Base-by-base conservation (phyloP, 2,888 invertebrate species). In the Emesis furor region DNA sequence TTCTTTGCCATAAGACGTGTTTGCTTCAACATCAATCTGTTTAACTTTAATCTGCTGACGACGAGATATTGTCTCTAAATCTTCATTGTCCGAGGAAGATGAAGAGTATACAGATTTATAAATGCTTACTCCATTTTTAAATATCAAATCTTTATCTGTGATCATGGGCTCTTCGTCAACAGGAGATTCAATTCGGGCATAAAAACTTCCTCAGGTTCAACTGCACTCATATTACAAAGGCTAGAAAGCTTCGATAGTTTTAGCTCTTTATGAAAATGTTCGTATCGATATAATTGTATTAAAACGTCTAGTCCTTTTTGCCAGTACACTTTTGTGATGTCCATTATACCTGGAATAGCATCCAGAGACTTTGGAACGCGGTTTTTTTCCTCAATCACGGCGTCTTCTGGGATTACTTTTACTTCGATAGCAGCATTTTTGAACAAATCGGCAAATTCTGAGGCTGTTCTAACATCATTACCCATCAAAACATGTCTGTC, bases 61-160 rank as follows among this genome's bases (percentile, higher is more conserved):
- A 76, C 14, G 73, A 76, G 83, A 83, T 30, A 81, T 81, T 81
- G 83, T 10, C 72, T n/a, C n/a, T 55, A 55, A 55, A 84, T 84
- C 73, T 72, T 84, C 84, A 42, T 84, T 68, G 79, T 79, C 79
- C 35, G 73, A 73, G n/a, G 79, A 82, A 62, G 82, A 82, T 72
- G 17, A 55, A 2, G 3, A 5, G 55, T 55, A 55, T n/a, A 55
- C 55, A 55, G 55, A 55, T 55, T 55, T 17, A 55, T 55, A 55
- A 17, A 55, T 55, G 55, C 55, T 55, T 55, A 55, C 55, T 55
- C 55, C n/a, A n/a, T 55, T 55, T n/a, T 55, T 55, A 55, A 55
- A 55, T 55, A 3, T 55, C n/a, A 55, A 55, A 55, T 55, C n/a
- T n/a, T 55, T n/a, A 55, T 55, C 55, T 55, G 55, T n/a, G 1